phyloP scores from a whole-genome alignment of 2,797 vertebrate genomes.

The Picus viridis region DNA sequence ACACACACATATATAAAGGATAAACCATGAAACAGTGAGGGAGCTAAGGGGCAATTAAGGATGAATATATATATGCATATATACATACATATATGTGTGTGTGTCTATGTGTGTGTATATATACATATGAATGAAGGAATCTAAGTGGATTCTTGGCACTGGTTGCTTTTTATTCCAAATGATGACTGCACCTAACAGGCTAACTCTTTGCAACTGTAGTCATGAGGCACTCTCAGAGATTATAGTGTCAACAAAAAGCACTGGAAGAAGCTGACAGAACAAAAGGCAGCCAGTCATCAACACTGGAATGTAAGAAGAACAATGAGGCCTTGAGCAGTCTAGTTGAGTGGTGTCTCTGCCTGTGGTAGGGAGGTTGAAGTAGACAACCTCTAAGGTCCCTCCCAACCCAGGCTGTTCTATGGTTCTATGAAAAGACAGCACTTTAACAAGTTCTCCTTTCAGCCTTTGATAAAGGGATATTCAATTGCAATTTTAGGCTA shows the following conservation, averaged over 20 bases:
- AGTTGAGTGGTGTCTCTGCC: no score
- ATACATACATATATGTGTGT: no score
- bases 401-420: no score
- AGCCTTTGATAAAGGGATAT: background rate
- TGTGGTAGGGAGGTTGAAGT: no score
- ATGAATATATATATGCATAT: background rate
- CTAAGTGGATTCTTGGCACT: slow-evolving; percentile 20
- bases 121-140: background rate
- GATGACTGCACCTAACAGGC: background rate
- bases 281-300: background rate
- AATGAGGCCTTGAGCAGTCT: no score
- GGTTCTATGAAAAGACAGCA: background rate
- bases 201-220: background rate
- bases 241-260: background rate
- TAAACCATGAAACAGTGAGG: background rate
- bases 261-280: background rate
- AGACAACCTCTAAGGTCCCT: no score
- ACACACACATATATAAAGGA: background rate
- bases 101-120: background rate
- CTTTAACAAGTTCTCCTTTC: background rate
- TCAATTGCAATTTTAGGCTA: background rate
- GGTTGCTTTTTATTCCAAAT: background rate
- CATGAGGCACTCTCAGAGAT: background rate
- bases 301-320: background rate
- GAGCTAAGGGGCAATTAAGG: background rate